Percentiles rank a stretch among this genome's conserved stretches.
Evolutionary conservation across 2,888 invertebrate genomes (phyloP).

Genomic region (Hirtodrosophila cameraria): DNA sequence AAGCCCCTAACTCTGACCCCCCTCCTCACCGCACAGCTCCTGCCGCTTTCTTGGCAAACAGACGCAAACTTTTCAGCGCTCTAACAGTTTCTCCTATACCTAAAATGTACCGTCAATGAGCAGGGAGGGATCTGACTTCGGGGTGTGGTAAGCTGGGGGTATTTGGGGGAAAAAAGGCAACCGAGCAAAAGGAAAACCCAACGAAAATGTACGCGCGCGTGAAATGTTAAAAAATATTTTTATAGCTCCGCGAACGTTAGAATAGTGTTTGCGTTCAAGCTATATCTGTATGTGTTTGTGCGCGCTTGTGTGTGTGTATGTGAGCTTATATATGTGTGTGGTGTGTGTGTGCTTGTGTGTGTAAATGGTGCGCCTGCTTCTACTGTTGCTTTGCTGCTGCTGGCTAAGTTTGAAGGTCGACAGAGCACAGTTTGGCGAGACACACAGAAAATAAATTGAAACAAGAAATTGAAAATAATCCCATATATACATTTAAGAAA

Average conservation of each 20-base stretch:
- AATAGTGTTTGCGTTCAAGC: slow-evolving; percentile 70
- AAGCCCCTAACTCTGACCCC: neutral
- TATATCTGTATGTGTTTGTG: slow-evolving; percentile 15
- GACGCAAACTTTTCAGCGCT: slow-evolving; percentile 72
- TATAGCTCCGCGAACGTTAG: slow-evolving; percentile 79
- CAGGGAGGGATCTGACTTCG: neutral
- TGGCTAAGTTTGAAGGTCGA: slow-evolving; percentile 60
- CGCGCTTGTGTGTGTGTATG: neutral
- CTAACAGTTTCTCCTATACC: slow-evolving; percentile 73
- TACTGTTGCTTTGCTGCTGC: slow-evolving; percentile 22
- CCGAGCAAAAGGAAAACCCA: slow-evolving; percentile 48
- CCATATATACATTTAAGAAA: too few species aligned
- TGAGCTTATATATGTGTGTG: neutral
- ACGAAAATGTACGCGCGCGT: slow-evolving; percentile 71
- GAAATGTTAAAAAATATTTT: slow-evolving; percentile 79
- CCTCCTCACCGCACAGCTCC: neutral
- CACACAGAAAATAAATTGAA: too few species aligned
- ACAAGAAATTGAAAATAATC: too few species aligned
- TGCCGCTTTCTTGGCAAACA: slow-evolving; percentile 56
- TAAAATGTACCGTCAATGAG: slow-evolving; percentile 39
- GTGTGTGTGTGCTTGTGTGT: slow-evolving; percentile 25
- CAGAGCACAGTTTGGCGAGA: slow-evolving; percentile 17
- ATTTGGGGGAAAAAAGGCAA: slow-evolving; percentile 27
- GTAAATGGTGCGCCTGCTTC: slow-evolving; percentile 19
- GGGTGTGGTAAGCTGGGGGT: neutral